Evolutionary conservation across 2,797 vertebrate species (phyloP).

Genomic region (Neosilurus mollespiculum): DNA sequence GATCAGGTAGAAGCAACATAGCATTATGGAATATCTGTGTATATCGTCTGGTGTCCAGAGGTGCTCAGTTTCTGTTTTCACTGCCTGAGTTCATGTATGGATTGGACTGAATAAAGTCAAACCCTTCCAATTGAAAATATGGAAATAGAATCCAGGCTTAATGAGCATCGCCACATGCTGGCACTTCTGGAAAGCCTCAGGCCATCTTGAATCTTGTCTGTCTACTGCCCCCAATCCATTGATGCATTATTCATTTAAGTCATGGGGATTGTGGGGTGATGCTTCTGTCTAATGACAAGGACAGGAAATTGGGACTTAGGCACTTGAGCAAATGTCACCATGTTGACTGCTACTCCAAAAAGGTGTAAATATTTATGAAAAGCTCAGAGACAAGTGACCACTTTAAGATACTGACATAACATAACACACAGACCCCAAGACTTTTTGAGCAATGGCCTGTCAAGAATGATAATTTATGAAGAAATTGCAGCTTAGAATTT

Average conservation of each 20-base stretch:
- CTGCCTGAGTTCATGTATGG: constrained; percentile 3
- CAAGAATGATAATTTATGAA: not conserved
- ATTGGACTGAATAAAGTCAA: not conserved
- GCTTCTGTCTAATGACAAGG: constrained; percentile 29
- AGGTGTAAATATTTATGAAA: constrained; percentile 41
- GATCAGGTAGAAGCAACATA: not conserved
- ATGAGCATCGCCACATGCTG: constrained; percentile 45
- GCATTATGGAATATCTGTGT: not conserved
- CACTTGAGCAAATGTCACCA: constrained; percentile 30
- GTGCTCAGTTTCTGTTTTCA: not conserved
- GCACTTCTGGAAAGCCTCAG: constrained; percentile 42
- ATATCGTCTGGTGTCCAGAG: not conserved
- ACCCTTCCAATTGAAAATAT: constrained; percentile 35
- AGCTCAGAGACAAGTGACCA: not conserved
- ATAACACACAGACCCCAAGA: too few relatives aligned
- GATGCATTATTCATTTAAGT: constrained; percentile 67
- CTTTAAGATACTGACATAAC: not conserved
- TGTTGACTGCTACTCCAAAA: constrained; percentile 2
- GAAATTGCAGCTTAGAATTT: not conserved
- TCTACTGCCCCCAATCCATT: constrained; percentile 31
- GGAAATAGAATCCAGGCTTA: constrained; percentile 54
- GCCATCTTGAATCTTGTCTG: constrained; percentile 59
- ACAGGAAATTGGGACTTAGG: constrained; percentile 25
- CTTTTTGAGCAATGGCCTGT: not conserved
- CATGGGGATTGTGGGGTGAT: constrained; percentile 12